A percentile compares a stretch with the other conserved stretches of the same genome.
phyloP scores from a whole-genome alignment of 2,113 vertebrate species.

The Cygnus buccinator region DNA sequence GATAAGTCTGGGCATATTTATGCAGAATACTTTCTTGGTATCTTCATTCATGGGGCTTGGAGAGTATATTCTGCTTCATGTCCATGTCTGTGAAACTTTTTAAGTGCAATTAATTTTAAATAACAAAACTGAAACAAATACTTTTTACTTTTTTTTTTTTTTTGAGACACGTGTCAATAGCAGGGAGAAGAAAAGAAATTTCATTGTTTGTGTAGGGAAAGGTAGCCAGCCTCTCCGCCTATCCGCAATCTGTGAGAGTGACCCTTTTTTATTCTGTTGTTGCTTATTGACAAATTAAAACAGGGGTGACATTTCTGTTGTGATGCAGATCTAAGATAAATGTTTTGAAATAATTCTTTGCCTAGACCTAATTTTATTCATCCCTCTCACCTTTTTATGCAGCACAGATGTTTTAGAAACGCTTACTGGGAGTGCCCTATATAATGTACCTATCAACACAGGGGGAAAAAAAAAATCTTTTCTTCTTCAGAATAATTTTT shows the following conservation, averaged over 20 bases:
- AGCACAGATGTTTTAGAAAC: neutral
- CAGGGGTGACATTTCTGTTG: neutral
- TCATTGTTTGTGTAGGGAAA: neutral
- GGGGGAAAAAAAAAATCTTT: neutral
- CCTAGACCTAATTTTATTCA: neutral
- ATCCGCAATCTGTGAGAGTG: neutral
- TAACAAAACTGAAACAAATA: neutral
- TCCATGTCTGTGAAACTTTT: neutral
- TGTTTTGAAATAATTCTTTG: neutral
- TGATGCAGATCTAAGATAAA: neutral
- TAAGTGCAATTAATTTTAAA: neutral
- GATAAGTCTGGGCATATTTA: neutral
- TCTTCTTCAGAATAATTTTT: neutral
- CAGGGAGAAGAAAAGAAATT: neutral
- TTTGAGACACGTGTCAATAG: neutral
- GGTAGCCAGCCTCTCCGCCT: neutral
- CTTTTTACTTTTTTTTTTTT: neutral
- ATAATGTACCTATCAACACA: neutral
- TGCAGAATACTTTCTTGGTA: neutral
- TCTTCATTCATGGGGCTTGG: neutral
- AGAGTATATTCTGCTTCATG: neutral
- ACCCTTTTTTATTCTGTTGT: neutral
- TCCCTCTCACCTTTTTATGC: neutral
- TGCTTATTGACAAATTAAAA: neutral
- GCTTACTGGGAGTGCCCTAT: neutral